These are phyloP conservation scores for Drosophila formosana DNA, from an alignment of 2,888 invertebrate genomes.

Conservation along the genomic window DNA sequence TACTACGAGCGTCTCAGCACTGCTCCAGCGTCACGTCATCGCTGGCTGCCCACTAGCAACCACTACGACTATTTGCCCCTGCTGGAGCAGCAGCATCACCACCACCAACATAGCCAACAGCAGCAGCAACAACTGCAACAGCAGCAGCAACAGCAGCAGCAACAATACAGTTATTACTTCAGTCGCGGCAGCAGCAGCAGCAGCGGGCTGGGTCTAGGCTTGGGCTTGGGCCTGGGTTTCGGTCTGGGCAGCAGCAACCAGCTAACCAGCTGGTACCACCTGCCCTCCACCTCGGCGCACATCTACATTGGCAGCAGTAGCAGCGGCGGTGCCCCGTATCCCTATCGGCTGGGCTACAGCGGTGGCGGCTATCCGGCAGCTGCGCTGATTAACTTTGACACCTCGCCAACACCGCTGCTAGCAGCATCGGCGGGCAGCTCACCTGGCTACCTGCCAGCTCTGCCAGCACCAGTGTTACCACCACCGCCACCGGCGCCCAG, in stretches of 20 bases:
- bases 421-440: constrained; percentile 72
- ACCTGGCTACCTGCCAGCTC: constrained; percentile 61
- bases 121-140: constrained; percentile 56
- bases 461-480: constrained; percentile 62
- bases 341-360: constrained; percentile 62
- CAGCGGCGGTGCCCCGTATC: constrained; percentile 61
- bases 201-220: constrained; percentile 73
- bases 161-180: constrained; percentile 74
- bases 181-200: constrained; percentile 75
- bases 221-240: constrained; percentile 71
- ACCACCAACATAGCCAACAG: constrained; percentile 43
- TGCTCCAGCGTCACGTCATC: constrained; percentile 45
- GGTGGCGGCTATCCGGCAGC: constrained; percentile 74
- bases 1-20: constrained; percentile 58
- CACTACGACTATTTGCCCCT: constrained; percentile 44
- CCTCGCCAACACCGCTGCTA: constrained; percentile 74
- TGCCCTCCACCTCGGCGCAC: constrained; percentile 79
- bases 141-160: constrained; percentile 59
- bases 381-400: constrained; percentile 77
- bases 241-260: constrained; percentile 74
- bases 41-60: constrained; percentile 59
- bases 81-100: constrained; percentile 35
- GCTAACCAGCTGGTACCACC: constrained; percentile 69
- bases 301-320: constrained; percentile 78
- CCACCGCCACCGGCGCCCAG: constrained; percentile 76